These are phyloP conservation scores for Streblospio benedicti DNA, from an alignment of 1,140 invertebrate genomes.

Conservation along the genomic window DNA sequence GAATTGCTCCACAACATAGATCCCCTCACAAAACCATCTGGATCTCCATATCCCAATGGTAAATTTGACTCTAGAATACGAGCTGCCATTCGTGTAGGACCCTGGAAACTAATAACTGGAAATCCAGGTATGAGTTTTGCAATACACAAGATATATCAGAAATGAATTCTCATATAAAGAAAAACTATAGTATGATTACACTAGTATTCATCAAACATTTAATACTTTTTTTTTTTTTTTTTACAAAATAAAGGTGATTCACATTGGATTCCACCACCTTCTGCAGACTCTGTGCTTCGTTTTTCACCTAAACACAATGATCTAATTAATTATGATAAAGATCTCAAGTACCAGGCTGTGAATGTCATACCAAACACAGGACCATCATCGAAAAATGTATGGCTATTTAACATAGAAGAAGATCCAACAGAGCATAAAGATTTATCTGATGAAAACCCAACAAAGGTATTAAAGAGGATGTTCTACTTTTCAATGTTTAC, in stretches of 20 bases:
- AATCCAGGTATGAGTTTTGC: conserved; percentile 21
- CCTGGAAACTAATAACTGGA: conserved; percentile 29
- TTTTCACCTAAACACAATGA: too few species aligned
- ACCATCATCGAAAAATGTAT: conserved; percentile 4
- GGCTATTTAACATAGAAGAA: conserved; percentile 15
- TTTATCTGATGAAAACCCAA: neutral
- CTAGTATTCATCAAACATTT: too few species aligned
- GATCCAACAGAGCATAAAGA: conserved; percentile 12
- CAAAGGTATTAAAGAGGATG: too few species aligned
- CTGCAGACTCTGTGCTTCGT: too few species aligned
- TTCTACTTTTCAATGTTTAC: too few species aligned
- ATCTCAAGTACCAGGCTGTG: neutral
- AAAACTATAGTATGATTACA: too few species aligned
- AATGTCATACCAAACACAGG: too few species aligned
- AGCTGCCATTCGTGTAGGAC: conserved; percentile 23
- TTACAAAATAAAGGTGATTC: neutral
- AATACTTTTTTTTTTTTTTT: too few species aligned
- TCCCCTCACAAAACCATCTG: conserved; percentile 12
- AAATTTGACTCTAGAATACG: conserved; percentile 20
- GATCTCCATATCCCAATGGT: neutral
- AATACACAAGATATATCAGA: neutral
- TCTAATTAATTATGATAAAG: too few species aligned
- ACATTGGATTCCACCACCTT: conserved; percentile 6
- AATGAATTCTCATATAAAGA: neutral
- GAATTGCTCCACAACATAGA: conserved; percentile 32